phyloP scores from a whole-genome alignment of 2,888 invertebrate genomes.

The Mycalesis mineus region DNA sequence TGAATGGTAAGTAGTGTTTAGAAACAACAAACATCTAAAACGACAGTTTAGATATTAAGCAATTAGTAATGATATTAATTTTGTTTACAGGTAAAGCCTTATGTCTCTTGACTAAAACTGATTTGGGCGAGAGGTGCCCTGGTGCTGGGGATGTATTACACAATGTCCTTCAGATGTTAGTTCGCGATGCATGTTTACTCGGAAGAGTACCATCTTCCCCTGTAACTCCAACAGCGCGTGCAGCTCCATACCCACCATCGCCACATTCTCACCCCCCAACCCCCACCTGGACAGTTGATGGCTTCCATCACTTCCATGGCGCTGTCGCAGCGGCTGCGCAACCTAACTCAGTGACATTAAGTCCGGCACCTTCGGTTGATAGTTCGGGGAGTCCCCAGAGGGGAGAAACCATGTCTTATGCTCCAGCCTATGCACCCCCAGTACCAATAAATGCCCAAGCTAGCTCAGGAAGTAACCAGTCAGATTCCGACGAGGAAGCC shows the following conservation, averaged over 20 bases:
- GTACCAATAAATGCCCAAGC: conserved; percentile 61
- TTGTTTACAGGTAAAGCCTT: conserved; percentile 88
- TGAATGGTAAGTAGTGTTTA: conserved; percentile 85
- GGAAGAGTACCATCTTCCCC: conserved; percentile 89
- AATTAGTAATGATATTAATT: conserved; percentile 7
- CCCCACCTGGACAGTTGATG: conserved; percentile 84
- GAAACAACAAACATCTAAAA: neutral
- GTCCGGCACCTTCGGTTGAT: conserved; percentile 93
- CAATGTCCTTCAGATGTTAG: conserved; percentile 93
- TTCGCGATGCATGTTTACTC: conserved; percentile 87
- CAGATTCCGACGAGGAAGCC: conserved; percentile 89
- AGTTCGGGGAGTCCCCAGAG: conserved; percentile 92
- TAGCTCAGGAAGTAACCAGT: conserved; percentile 85
- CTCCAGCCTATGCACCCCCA: conserved; percentile 59
- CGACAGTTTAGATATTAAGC: neutral
- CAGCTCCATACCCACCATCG: conserved; percentile 83
- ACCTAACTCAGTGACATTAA: conserved; percentile 92
- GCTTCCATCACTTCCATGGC: conserved; percentile 80
- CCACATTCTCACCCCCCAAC: conserved; percentile 90
- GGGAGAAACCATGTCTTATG: conserved; percentile 73
- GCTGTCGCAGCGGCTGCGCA: conserved; percentile 79
- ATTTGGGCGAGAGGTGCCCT: conserved; percentile 93
- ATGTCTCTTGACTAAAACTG: conserved; percentile 91
- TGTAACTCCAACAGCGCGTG: conserved; percentile 88
- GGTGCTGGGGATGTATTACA: conserved; percentile 96